Evolutionary conservation across 1,140 invertebrate genomes (phyloP), one percentile per base, ranked within the genome.

Genomic region (Protaetia brevitarsis): DNA sequence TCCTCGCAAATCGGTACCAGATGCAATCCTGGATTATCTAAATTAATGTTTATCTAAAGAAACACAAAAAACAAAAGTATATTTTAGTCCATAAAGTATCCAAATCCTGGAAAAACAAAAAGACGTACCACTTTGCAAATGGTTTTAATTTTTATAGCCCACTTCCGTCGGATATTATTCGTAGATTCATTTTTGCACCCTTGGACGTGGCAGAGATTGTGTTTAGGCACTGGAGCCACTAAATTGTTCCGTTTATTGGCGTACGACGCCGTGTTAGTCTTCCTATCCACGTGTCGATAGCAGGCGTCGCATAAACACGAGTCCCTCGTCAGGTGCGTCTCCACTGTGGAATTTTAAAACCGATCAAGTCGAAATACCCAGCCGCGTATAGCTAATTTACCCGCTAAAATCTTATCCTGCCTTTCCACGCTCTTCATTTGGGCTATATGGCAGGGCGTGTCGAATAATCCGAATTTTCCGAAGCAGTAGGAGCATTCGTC

Each of bases 231-330:
- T n/a, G 75, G 72, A 28, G 77, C 71, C 3, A 74, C 71, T 34
- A 76, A 60, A 8, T 70, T 69, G 37, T 68, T 74, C 16, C 75
- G 70, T 56, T 77, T 77, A 29, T 75, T 74, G 57, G 82, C 80
- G 72, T 87, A 87, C 2, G 83, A 83, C 0, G 83, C 84, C 66
- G 82, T 85, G 77, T 87, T 86, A 68, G 90, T 89, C 72, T 90
- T 90, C 63, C 90, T 82, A 78, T 92, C 90, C 21, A 93, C 88
- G 74, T 91, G 90, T 0, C 91, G 83, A 76, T 90, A 92, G 74
- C 91, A 93, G 26, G 90, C 90, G 76, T 93, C 91, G 76, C 91
- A 93, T 19, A 93, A 80, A 71, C 91, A 93, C 34, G 90, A 92
- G 76, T 92, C 90, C 58, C 87, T 86, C 0, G 88, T 90, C 7